These are phyloP conservation scores for Tokudaia muenninki DNA, from an alignment of 2,797 vertebrate genomes.

Conservation along the genomic window DNA sequence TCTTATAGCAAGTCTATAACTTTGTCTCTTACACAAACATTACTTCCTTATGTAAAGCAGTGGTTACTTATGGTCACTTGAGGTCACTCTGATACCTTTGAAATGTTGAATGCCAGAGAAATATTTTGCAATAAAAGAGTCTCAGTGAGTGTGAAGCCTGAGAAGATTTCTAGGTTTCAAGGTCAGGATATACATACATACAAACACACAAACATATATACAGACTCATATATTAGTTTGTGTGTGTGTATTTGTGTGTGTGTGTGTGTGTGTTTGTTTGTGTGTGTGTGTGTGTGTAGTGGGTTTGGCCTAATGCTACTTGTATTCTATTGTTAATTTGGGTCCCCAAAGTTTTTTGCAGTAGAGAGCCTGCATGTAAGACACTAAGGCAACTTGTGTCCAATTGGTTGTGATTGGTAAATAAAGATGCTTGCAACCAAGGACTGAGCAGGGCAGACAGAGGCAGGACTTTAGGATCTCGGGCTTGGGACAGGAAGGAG, in stretches of 20 bases:
- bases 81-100: not conserved
- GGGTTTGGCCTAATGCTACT: not conserved
- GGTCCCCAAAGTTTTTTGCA: not conserved
- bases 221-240: too few relatives aligned
- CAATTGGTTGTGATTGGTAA: not conserved
- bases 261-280: too few relatives aligned
- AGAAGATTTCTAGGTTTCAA: not conserved
- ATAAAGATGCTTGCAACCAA: too few relatives aligned
- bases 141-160: constrained; percentile 11
- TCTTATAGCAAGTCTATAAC: not conserved
- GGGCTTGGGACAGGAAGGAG: not conserved
- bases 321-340: not conserved
- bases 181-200: not conserved
- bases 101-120: constrained; percentile 21
- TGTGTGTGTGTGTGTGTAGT: not conserved
- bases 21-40: constrained; percentile 2
- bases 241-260: too few relatives aligned
- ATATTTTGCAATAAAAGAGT: not conserved
- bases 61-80: not conserved
- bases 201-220: too few relatives aligned
- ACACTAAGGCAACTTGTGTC: not conserved
- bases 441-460: not conserved
- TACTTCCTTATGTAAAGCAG: not conserved
- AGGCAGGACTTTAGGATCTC: not conserved
- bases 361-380: not conserved